Evolutionary conservation across 2,888 invertebrate species (phyloP).

Genomic region (Drosophila setosimentum): DNA sequence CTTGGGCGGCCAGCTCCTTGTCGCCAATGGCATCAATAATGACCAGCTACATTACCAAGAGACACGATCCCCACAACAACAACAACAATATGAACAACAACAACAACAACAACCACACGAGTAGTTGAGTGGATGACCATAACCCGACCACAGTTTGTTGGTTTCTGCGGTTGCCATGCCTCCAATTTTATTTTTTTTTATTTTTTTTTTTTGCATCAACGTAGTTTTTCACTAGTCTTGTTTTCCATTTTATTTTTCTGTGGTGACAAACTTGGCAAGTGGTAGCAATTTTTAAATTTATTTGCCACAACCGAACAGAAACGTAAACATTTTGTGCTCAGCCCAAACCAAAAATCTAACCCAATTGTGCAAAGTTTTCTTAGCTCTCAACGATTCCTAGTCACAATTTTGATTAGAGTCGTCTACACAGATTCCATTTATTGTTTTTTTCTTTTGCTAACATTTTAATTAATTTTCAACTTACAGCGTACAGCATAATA

Average conservation of each 20-base stretch:
- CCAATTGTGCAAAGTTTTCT: slow-evolving; percentile 63
- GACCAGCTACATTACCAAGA: slow-evolving; percentile 56
- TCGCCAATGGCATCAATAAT: slow-evolving; percentile 64
- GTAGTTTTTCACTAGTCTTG: slow-evolving; percentile 30
- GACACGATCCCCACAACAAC: slow-evolving; percentile 30
- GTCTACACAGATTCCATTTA: slow-evolving; percentile 21
- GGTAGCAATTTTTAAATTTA: slow-evolving; percentile 71
- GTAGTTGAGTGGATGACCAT: slow-evolving; percentile 40
- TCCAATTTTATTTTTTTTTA: slow-evolving; percentile 21
- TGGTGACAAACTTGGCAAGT: slow-evolving; percentile 77
- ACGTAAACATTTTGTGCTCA: slow-evolving; percentile 44
- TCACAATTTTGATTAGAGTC: slow-evolving; percentile 14
- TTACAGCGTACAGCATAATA: too few relatives aligned
- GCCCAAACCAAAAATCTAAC: neutral
- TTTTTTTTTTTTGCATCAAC: slow-evolving; percentile 43
- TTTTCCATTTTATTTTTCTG: slow-evolving; percentile 41
- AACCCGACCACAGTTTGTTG: slow-evolving; percentile 60
- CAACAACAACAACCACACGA: slow-evolving; percentile 6
- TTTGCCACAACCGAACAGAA: slow-evolving; percentile 48
- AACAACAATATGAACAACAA: slow-evolving; percentile 25
- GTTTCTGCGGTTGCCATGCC: slow-evolving; percentile 66
- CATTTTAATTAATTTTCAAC: too few relatives aligned
- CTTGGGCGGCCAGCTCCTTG: slow-evolving; percentile 44
- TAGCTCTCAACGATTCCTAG: slow-evolving; percentile 18
- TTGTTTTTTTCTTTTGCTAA: slow-evolving; percentile 37